phyloP scores from a whole-genome alignment of 2,797 vertebrate genomes.

The Pseudocheirus occidentalis region DNA sequence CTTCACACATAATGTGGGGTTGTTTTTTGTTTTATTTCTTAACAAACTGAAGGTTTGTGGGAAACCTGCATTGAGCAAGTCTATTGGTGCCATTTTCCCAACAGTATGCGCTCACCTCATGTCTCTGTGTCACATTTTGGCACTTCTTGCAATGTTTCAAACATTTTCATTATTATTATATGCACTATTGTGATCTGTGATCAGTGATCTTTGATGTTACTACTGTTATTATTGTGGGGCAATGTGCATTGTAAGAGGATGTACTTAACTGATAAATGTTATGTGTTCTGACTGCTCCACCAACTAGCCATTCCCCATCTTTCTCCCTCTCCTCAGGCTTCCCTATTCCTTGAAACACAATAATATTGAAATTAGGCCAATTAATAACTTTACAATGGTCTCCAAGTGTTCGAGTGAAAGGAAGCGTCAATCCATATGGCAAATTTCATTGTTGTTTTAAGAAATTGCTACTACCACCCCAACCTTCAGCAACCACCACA shows the following conservation, averaged over 20 bases:
- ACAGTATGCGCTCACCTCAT: background rate
- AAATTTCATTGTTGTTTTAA: background rate
- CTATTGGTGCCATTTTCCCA: background rate
- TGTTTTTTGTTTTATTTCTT: background rate
- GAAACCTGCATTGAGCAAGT: background rate
- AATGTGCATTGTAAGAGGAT: background rate
- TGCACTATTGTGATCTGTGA: background rate
- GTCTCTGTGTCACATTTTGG: background rate
- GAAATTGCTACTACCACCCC: background rate
- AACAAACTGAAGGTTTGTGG: background rate
- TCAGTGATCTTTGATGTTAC: background rate
- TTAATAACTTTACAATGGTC: background rate
- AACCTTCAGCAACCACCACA: no score
- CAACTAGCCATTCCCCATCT: background rate
- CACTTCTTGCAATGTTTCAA: background rate
- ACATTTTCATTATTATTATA: background rate
- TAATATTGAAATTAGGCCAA: background rate
- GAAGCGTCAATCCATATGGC: background rate
- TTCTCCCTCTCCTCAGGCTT: background rate
- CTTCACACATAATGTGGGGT: background rate
- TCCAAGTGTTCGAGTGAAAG: background rate
- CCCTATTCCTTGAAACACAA: background rate
- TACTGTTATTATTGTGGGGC: background rate
- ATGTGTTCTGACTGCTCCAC: background rate
- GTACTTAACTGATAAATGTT: background rate